phyloP scores from a whole-genome alignment of 1,140 invertebrate species.

The Drosophila guanche region DNA sequence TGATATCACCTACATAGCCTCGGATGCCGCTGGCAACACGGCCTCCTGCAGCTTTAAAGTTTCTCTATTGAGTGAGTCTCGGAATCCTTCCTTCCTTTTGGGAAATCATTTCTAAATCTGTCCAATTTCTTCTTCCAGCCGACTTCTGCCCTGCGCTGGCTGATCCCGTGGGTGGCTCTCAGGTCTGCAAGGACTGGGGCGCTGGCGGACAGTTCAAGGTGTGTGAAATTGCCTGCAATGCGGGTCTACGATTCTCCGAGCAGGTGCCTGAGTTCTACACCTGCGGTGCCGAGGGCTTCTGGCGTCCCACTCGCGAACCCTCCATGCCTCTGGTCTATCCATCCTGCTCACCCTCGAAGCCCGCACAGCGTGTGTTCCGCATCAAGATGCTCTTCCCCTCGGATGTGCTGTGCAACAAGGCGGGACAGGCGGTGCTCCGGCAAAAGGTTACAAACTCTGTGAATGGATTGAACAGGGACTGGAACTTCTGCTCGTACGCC shows the following conservation, averaged over 20 bases:
- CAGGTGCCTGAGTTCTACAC: slow-evolving; percentile 97
- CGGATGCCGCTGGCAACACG: slow-evolving; percentile 94
- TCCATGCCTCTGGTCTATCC: slow-evolving; percentile 92
- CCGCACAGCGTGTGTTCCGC: slow-evolving; percentile 95
- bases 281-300: slow-evolving; percentile 97
- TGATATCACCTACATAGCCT: slow-evolving; percentile 96
- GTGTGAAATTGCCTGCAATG: slow-evolving; percentile 94
- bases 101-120: neutral
- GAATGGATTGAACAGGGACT: slow-evolving; percentile 94
- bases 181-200: slow-evolving; percentile 97
- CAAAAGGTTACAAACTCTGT: slow-evolving; percentile 94
- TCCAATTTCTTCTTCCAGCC: slow-evolving; percentile 84
- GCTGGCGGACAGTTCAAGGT: slow-evolving; percentile 96
- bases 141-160: slow-evolving; percentile 94
- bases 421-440: slow-evolving; percentile 94
- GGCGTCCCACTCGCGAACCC: slow-evolving; percentile 93
- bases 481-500: slow-evolving; percentile 96
- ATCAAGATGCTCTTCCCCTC: slow-evolving; percentile 97
- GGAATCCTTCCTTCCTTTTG: too few relatives aligned
- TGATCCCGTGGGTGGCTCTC: slow-evolving; percentile 94
- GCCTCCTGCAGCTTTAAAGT: slow-evolving; percentile 97
- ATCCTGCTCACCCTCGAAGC: slow-evolving; percentile 92
- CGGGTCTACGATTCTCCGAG: slow-evolving; percentile 94
- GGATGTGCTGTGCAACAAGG: slow-evolving; percentile 96
- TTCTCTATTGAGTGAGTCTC: slow-evolving; percentile 92